Percentiles rank a stretch among this genome's conserved stretches.
Evolutionary conservation across 2,797 vertebrate genomes (phyloP).

Genomic region (Myotis findleyi): DNA sequence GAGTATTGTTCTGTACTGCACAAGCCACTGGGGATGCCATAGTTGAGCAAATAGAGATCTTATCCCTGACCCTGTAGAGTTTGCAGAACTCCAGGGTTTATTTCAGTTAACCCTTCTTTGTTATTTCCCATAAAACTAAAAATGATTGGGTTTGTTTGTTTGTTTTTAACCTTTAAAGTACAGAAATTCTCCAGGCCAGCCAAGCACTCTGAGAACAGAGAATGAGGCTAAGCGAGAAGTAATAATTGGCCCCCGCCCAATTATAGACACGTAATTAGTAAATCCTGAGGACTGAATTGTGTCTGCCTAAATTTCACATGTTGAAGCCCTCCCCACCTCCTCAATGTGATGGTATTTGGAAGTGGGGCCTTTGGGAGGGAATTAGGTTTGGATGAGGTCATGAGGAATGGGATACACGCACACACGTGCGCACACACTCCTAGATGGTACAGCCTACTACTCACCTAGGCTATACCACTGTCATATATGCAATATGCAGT

Average conservation of each 20-base stretch:
- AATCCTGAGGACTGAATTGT: not conserved
- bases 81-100: not conserved
- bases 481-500: not conserved
- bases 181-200: not conserved
- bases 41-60: not conserved
- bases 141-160: not conserved
- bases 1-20: not conserved
- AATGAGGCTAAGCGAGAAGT: not conserved
- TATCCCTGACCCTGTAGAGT: not conserved
- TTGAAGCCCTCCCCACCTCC: not conserved
- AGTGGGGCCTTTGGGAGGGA: not conserved
- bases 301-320: not conserved
- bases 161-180: not conserved
- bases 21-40: not conserved
- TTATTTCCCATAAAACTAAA: constrained; percentile 1
- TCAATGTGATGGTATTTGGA: not conserved
- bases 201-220: not conserved
- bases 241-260: not conserved
- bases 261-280: not conserved
- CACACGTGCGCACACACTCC: not conserved
- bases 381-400: not conserved
- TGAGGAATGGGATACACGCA: not conserved
- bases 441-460: not conserved
- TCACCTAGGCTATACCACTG: not conserved
- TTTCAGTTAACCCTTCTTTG: constrained; percentile 56